Conservation (phyloP, 2,888 invertebrate genomes). For the Zootermopsis nevadensis region DNA sequence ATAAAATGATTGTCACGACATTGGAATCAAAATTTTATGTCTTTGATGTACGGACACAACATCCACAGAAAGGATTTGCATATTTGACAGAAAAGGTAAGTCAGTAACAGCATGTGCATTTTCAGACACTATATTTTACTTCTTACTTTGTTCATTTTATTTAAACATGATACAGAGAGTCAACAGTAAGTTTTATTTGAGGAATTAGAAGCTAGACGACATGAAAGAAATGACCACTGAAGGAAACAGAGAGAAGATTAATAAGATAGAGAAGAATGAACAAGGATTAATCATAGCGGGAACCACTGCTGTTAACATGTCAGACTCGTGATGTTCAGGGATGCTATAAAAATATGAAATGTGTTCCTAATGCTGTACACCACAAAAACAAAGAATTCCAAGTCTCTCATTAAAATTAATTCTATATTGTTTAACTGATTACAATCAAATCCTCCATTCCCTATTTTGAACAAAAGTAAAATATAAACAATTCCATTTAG, state of each 20-base stretch:
- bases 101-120: neutral
- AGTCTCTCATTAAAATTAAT: neutral
- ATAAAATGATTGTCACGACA: conserved; percentile 91
- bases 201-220: no score
- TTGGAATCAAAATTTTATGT: conserved; percentile 91
- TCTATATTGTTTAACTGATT: no score
- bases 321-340: no score
- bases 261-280: no score
- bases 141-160: neutral
- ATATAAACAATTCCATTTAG: no score
- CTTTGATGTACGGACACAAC: conserved; percentile 89
- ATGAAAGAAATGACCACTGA: no score
- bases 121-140: neutral
- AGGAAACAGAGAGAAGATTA: no score
- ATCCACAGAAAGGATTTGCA: conserved; percentile 88
- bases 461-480: no score
- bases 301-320: no score
- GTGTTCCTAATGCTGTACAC: neutral
- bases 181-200: no score
- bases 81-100: conserved; percentile 68
- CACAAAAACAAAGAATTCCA: neutral
- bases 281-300: no score
- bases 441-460: no score
- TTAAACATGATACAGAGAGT: neutral
- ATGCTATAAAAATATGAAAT: neutral